Conservation (phyloP, 2,888 invertebrate species). For the Palloptera scutellata region DNA sequence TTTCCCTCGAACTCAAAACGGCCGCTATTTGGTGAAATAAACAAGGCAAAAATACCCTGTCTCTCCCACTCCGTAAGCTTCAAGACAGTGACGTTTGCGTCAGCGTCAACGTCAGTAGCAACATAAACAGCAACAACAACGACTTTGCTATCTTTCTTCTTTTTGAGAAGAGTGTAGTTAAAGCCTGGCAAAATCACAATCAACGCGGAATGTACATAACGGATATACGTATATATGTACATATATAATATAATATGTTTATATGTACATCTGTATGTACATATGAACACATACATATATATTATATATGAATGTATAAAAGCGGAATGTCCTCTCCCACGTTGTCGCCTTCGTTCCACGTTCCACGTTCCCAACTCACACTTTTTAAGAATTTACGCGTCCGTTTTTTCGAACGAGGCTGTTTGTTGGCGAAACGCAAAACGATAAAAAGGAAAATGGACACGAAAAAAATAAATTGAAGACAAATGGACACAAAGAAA, state of each 20-base stretch:
- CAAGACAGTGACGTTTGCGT: neutral
- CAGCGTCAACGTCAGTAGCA: neutral
- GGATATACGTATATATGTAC: neutral
- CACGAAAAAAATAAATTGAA: constrained; percentile 36
- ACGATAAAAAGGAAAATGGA: constrained; percentile 35
- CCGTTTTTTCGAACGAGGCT: constrained; percentile 30
- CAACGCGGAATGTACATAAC: neutral
- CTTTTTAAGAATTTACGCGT: constrained; percentile 40
- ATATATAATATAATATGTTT: neutral
- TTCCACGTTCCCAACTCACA: constrained; percentile 25
- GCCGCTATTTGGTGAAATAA: constrained; percentile 13
- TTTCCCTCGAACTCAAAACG: constrained; percentile 20
- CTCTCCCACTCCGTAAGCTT: neutral
- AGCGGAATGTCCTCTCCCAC: neutral
- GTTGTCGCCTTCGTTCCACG: constrained; percentile 13
- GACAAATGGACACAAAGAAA: constrained; percentile 40
- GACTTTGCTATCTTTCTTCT: constrained; percentile 2
- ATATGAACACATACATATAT: neutral
- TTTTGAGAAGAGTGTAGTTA: neutral
- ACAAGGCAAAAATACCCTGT: neutral
- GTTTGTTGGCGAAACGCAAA: constrained; percentile 33
- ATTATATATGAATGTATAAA: constrained; percentile 3
- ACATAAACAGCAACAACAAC: neutral
- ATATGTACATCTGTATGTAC: constrained; percentile 5
- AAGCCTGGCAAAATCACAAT: constrained; percentile 7